A percentile compares a stretch with the other conserved stretches of the same genome.
Conservation (phyloP, 2,888 invertebrate genomes). For the Eupeodes luniger region DNA sequence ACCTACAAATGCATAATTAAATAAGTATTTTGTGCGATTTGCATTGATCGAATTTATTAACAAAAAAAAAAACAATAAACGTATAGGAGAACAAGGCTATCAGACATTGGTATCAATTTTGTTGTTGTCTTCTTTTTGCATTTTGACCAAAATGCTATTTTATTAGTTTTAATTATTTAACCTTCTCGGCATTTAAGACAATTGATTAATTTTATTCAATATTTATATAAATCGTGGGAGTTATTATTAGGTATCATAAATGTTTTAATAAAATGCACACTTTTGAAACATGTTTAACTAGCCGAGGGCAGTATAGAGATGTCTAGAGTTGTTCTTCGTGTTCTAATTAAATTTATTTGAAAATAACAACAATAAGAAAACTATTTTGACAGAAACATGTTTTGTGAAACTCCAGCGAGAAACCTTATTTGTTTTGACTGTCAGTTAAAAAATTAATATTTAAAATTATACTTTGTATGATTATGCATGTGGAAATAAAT, state of each 20-base stretch:
- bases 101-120: background rate
- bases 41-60: conserved; percentile 56
- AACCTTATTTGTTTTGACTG: too few relatives aligned
- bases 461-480: too few relatives aligned
- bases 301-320: background rate
- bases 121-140: background rate
- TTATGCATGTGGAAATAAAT: too few relatives aligned
- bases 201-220: background rate
- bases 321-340: background rate
- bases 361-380: too few relatives aligned
- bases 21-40: conserved; percentile 47
- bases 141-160: conserved; percentile 14
- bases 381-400: too few relatives aligned
- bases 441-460: too few relatives aligned
- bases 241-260: background rate
- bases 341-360: background rate
- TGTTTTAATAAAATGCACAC: conserved; percentile 4
- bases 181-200: background rate
- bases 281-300: background rate
- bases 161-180: conserved; percentile 21
- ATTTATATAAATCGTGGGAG: background rate
- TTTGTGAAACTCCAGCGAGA: too few relatives aligned
- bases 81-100: conserved; percentile 7
- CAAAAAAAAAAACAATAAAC: background rate
- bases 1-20: conserved; percentile 40